These are phyloP conservation scores for Argyresthia albistria DNA, from an alignment of 2,888 invertebrate species.

Conservation along the genomic window DNA sequence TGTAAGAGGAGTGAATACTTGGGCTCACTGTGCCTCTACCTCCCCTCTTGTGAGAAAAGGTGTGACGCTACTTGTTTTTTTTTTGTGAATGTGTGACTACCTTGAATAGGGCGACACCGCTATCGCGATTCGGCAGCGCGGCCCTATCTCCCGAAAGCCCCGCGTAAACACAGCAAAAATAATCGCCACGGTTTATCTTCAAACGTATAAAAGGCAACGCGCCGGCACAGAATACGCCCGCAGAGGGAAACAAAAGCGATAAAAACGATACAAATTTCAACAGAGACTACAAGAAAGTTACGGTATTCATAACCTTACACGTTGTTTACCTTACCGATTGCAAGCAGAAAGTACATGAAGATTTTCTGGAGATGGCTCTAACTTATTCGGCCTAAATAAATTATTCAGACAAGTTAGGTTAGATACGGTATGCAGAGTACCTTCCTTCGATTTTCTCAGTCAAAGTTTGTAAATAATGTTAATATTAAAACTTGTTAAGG, in stretches of 20 bases:
- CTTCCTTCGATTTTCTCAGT: too few species aligned
- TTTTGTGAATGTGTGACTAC: too few species aligned
- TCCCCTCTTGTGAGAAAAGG: too few species aligned
- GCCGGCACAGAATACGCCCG: constrained; percentile 21
- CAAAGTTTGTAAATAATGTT: neutral
- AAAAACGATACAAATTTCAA: constrained; percentile 16
- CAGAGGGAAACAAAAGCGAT: constrained; percentile 17
- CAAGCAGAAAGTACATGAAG: too few species aligned
- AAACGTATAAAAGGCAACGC: constrained; percentile 12
- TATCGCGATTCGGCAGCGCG: constrained; percentile 16
- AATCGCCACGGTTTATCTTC: constrained; percentile 34
- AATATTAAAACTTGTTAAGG: constrained; percentile 24
- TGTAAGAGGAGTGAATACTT: too few species aligned
- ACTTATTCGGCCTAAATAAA: too few species aligned
- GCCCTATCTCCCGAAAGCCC: constrained; percentile 20
- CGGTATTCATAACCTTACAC: neutral
- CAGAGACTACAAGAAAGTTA: constrained; percentile 10
- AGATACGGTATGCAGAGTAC: too few species aligned
- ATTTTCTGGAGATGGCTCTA: too few species aligned
- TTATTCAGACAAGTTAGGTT: too few species aligned
- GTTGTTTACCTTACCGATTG: neutral
- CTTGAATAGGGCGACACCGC: constrained; percentile 5
- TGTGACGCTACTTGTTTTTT: too few species aligned
- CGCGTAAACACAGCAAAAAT: constrained; percentile 30
- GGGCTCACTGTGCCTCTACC: too few species aligned